These are phyloP conservation scores for Stegastes partitus DNA, from an alignment of 2,113 vertebrate genomes.

Conservation along the genomic window DNA sequence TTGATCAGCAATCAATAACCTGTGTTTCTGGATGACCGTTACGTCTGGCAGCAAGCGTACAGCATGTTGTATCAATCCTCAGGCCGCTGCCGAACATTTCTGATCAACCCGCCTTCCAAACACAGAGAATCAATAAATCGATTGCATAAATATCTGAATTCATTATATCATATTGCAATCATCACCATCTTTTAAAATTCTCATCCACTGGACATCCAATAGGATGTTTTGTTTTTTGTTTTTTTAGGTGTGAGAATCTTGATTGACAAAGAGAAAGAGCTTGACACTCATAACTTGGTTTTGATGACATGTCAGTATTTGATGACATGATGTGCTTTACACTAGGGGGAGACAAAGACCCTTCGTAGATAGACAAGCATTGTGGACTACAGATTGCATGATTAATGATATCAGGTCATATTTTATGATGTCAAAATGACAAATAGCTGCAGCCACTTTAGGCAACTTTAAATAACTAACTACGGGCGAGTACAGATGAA, in stretches of 20 bases:
- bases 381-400: slow-evolving; percentile 17
- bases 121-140: slow-evolving; percentile 6
- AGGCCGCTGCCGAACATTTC: background rate
- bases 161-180: background rate
- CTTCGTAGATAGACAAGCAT: slow-evolving; percentile 42
- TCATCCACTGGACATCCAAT: background rate
- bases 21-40: slow-evolving; percentile 49
- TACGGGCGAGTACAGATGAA: too few relatives aligned
- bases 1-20: slow-evolving; percentile 67
- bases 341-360: slow-evolving; percentile 84
- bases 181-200: background rate
- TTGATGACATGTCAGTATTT: slow-evolving; percentile 45
- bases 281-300: background rate
- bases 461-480: background rate
- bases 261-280: background rate
- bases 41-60: slow-evolving; percentile 28
- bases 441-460: background rate
- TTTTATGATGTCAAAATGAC: slow-evolving; percentile 16
- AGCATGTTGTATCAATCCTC: slow-evolving; percentile 18
- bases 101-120: slow-evolving; percentile 18
- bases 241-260: background rate
- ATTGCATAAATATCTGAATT: background rate
- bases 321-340: slow-evolving; percentile 62
- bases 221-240: background rate
- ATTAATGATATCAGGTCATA: slow-evolving; percentile 43